Evolutionary conservation across 2,888 invertebrate species (phyloP), one percentile per base, ranked within the genome.

Genomic region (Acanthosoma haemorrhoidale): DNA sequence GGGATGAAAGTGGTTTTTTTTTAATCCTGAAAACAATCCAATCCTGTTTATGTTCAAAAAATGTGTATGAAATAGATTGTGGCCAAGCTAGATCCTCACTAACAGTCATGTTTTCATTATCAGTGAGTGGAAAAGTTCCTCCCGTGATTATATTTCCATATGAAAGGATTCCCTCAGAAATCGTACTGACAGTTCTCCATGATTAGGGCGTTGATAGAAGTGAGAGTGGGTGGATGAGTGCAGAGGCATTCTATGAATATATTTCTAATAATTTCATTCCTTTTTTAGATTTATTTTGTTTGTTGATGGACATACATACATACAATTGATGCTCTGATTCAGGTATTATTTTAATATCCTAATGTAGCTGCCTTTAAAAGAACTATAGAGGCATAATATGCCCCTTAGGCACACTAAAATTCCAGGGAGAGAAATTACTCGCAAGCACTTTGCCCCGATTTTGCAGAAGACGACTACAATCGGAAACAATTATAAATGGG

Each of bases 81-180:
- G 76, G 77, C 39, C 77, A 78, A 11, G 73, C 72, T 21, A 81
- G 80, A 75, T 73, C 76, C 4, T 76, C 76, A 18, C 72, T 80
- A 21, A 80, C 79, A 11, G 80, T 79, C 0, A 76, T 81, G 77
- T 80, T 79, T 70, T 78, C 79, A 15, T 80, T 80, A 76, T 73
- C 76, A 6, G 79, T 80, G 9, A 64, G 75, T 71, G 79, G 78
- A 39, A 70, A 72, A 39, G 70, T 76, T 29, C 79, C 79, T 51
- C 78, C 79, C 25, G 77, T 80, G 77, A 74, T 80, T 4, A 76
- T 80, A 31, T 79, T 77, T 75, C 77, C 78, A 0, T 77, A 79
- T 72, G 76, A 78, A 75, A 73, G 79, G 69, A 71, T 79, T 31
- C 77, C 78, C 11, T 68, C 70, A 32, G 76, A 78, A n/a, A 78